A percentile compares a stretch with the other conserved stretches of the same genome.
These are phyloP conservation scores for Simalia tracyae DNA, from an alignment of 2,797 vertebrate species.

Conservation along the genomic window DNA sequence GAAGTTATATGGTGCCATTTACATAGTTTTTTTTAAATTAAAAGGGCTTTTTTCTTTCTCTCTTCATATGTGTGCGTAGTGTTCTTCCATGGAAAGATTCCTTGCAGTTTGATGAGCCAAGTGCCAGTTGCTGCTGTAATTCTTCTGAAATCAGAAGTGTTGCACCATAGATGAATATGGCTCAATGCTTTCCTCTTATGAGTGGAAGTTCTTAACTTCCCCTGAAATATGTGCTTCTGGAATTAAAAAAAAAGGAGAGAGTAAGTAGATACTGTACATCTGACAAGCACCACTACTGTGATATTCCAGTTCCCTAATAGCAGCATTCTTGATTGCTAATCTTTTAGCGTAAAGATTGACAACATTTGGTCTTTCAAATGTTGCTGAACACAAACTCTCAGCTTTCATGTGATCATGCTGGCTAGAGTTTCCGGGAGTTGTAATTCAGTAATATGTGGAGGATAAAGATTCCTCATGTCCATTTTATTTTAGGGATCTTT, in stretches of 20 bases:
- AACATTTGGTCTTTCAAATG: not conserved
- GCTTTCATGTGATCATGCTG: not conserved
- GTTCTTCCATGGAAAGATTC: not conserved
- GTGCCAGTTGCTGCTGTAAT: conserved; percentile 13
- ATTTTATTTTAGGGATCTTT: not conserved
- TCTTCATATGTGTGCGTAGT: not conserved
- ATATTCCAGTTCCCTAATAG: not conserved
- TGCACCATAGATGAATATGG: conserved; percentile 15
- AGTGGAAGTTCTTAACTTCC: conserved; percentile 20
- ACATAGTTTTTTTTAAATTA: not conserved
- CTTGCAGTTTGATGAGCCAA: conserved; percentile 28
- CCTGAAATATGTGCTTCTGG: not conserved
- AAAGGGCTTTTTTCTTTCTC: not conserved
- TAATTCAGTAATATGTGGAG: not conserved
- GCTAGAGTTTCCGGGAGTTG: not conserved
- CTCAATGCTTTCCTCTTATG: conserved; percentile 30
- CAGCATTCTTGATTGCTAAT: not conserved
- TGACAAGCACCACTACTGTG: not conserved
- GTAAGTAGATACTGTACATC: not conserved
- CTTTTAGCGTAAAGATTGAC: not conserved
- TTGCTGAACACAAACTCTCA: not conserved
- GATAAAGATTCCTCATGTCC: not conserved
- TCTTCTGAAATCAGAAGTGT: conserved; percentile 32
- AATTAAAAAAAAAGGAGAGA: not conserved
- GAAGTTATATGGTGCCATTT: not conserved